Evolutionary conservation across 2,888 invertebrate genomes (phyloP), one percentile per base, ranked within the genome.

Genomic region (Zootermopsis nevadensis): DNA sequence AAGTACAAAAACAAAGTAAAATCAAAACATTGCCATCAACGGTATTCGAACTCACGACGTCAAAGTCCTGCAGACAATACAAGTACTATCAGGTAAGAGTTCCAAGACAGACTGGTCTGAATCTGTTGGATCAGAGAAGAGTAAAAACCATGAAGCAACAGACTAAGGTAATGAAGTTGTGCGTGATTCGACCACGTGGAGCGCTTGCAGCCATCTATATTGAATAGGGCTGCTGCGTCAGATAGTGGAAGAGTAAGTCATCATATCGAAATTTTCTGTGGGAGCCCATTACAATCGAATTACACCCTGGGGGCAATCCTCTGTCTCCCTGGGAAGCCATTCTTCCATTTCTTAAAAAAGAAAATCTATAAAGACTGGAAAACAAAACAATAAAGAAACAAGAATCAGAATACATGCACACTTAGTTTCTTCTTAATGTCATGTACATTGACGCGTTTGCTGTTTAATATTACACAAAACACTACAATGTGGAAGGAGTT

Each of bases 261-360:
- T 83, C 83, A 80, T 83, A 74, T 31, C 74, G 74, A 74, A 74
- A 42, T 74, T 38, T 74, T 74, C 74, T 60, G 81, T 77, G 84
- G 82, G 84, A 82, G 76, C 81, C 84, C 84, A 84, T 84, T 84
- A 84, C 84, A 81, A 84, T 82, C 82, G 80, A 82, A 84, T 81
- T 83, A 81, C 77, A 79, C 84, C 84, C 84, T 12, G 15, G 84
- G 81, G 83, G 48, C 42, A 82, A 60, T n/a, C 31, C 33, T 22
- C 81, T 81, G 55, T 80, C 85, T 87, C 87, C 87, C 87, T 86
- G 85, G 86, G 85, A 86, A 87, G 86, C 86, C 87, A 87, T 87
- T 87, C 87, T 87, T 87, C 87, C 87, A 87, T 87, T 87, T 86
- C 87, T 87, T 86, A 86, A 87, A 87, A 80, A 76, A 72, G 72